phyloP scores from a whole-genome alignment of 2,888 invertebrate genomes.

The Cyaniris semiargus region DNA sequence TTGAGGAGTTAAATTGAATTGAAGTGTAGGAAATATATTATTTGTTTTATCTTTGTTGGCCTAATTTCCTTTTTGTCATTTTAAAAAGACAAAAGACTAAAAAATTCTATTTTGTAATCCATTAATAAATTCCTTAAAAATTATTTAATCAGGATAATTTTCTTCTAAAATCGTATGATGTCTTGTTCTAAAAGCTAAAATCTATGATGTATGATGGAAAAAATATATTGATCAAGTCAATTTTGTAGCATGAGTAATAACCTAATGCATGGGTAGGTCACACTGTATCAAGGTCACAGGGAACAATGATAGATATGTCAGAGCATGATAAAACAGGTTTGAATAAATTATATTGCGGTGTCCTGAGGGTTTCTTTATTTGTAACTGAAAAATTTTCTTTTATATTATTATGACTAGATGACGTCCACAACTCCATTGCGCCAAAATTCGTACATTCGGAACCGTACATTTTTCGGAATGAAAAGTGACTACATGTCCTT shows the following conservation, averaged over 20 bases:
- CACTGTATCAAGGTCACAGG: neutral
- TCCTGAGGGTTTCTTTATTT: neutral
- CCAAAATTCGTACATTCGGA: neutral
- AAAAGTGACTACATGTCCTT: too few relatives aligned
- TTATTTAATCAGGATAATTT: neutral
- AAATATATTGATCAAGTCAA: neutral
- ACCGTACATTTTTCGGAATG: too few relatives aligned
- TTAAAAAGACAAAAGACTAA: neutral
- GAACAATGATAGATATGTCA: neutral
- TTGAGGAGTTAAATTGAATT: neutral
- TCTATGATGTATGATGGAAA: neutral
- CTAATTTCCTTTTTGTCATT: too few relatives aligned
- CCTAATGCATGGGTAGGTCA: constrained; percentile 3
- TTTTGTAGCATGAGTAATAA: neutral
- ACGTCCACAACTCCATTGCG: too few relatives aligned
- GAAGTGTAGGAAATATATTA: neutral
- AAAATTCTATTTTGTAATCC: neutral
- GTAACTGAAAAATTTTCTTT: neutral
- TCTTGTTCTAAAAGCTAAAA: neutral
- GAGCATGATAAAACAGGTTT: neutral
- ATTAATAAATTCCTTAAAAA: neutral
- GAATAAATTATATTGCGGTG: neutral
- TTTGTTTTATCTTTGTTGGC: neutral
- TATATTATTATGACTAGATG: neutral
- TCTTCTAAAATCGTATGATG: neutral